Base-by-base conservation (phyloP, 2,113 vertebrate species). In the Athene cunicularia region DNA sequence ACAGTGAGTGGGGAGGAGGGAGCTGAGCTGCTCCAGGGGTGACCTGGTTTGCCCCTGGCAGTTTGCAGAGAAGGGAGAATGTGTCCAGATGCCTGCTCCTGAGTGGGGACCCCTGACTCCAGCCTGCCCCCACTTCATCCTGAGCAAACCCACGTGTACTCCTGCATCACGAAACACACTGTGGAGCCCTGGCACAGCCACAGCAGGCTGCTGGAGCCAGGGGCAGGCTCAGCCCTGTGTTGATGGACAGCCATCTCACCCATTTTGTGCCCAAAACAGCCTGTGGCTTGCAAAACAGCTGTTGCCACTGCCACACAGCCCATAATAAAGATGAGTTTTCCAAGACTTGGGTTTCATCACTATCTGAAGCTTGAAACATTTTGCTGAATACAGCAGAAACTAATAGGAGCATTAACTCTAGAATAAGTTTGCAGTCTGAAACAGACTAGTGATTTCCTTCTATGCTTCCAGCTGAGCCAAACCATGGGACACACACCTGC, bases 251-350 rank as follows among this genome's bases (percentile, higher is more conserved):
- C 14, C 0, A 2, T 7, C 27, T 58, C 1, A 0, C 20, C 22
- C 3, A 10, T 24, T 53, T 49, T 10, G 41, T 6, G 3, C 28
- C 58, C 41, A 19, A 67, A 28, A 8, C 10, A 43, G 32, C 12
- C 26, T 0, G 0, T 8, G 28, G 66, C 22, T 37, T 27, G 6
- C 66, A 62, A 30, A 74, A 16, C 2, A 2, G 0, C 64, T 10
- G 9, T 9, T 45, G 43, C 14, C 18, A 3, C 63, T 43, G 53
- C 47, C 37, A 35, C 41, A 14, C 23, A 55, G 30, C 39, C 45
- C 13, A 8, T 68, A 59, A 53, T 24, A 22, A 33, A 64, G 8
- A n/a, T 30, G 56, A 52, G 37, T 58, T 73, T 88, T 87, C 37
- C 52, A 45, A 26, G 41, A 26, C 27, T 56, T 20, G 5, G 21